phyloP scores from a whole-genome alignment of 1,140 invertebrate genomes.

The Bursaphelenchus mucronatus region DNA sequence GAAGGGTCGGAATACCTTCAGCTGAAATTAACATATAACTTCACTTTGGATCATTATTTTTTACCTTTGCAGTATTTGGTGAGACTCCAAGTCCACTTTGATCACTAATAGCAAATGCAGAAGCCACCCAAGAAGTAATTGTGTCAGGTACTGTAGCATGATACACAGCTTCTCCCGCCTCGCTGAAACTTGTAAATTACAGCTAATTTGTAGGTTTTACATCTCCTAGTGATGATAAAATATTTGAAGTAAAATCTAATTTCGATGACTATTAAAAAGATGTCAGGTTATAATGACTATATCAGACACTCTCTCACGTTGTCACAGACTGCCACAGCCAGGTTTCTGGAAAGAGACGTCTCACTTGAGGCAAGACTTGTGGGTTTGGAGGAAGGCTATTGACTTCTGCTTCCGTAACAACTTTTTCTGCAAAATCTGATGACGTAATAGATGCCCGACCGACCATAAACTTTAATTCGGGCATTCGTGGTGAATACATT shows the following conservation, averaged over 20 bases:
- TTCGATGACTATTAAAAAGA: neutral
- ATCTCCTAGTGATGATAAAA: neutral
- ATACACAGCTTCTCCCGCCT: constrained; percentile 64
- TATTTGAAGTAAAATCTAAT: neutral
- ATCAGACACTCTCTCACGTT: no score
- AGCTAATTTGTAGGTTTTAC: constrained; percentile 12
- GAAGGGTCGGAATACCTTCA: constrained; percentile 81
- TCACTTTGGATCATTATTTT: constrained; percentile 6
- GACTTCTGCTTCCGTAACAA: no score
- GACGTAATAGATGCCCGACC: no score
- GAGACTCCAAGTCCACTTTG: constrained; percentile 77
- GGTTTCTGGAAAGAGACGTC: no score
- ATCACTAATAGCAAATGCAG: constrained; percentile 83
- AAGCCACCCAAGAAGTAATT: constrained; percentile 85
- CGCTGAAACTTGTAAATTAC: constrained; percentile 59
- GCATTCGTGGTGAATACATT: no score
- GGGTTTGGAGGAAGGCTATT: no score
- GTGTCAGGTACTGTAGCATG: constrained; percentile 74
- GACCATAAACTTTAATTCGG: no score
- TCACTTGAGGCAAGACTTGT: no score
- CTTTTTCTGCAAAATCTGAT: no score
- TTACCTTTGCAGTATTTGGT: constrained; percentile 69
- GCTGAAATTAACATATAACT: constrained; percentile 62
- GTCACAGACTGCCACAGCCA: no score
- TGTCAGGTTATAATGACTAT: no score